Base-by-base conservation (phyloP, 2,113 vertebrate genomes). In the Aspidoscelis tigris region DNA sequence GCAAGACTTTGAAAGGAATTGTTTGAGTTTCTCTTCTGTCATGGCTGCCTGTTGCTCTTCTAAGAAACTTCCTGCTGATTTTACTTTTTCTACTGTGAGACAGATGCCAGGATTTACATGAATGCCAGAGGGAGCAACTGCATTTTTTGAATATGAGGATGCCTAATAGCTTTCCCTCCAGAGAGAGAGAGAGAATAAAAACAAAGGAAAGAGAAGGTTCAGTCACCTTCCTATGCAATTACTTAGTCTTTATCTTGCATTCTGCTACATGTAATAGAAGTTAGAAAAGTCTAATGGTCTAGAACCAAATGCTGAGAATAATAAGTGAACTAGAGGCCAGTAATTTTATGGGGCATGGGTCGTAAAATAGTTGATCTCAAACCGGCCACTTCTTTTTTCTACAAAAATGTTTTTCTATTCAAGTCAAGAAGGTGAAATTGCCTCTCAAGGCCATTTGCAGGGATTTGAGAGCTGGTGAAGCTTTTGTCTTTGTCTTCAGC, bases 61-160 rank as follows among this genome's bases (percentile, higher is more conserved):
- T 7, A 78, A 89, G 88, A 89, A 93, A 90, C 81, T 89, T 92
- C 93, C 94, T 87, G 92, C 92, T 87, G 94, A 86, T 93, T 85
- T 77, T 83, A 92, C 88, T 93, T 94, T 93, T 94, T 94, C 92
- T 72, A 47, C 86, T 50, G 26, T 24, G 14, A 85, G 71, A 80
- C 86, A 65, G 70, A 93, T 82, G 90, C 95, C 90, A 93, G 93
- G 92, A 94, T 95, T 95, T 95, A 93, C 90, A 90, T 89, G 88
- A 88, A 88, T 91, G n/a, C 92, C 5, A 43, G 87, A 86, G 93
- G 87, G 81, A 92, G 83, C 88, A 90, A 92, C 91, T 90, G 86
- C 90, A 91, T 93, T 50, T 50, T 50, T 9, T 96, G 94, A 93
- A 90, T 89, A 93, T 91, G 89, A 92, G 86, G 91, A 92, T 87